A percentile compares a stretch with the other conserved stretches of the same genome.
phyloP scores from a whole-genome alignment of 2,113 vertebrate genomes.

The Columba livia region DNA sequence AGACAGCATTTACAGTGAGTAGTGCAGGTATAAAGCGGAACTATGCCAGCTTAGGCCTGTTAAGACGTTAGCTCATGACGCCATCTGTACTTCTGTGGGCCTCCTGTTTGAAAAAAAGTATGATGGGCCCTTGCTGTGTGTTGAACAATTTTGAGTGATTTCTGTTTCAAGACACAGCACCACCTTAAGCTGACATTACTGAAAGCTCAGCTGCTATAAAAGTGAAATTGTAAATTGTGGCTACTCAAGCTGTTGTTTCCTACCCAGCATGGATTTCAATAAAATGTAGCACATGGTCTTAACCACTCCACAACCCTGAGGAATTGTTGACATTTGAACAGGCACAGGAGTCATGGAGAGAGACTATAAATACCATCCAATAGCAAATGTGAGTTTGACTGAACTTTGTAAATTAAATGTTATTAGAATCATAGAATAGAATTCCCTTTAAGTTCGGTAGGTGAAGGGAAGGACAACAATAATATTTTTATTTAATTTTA shows the following conservation, averaged over 20 bases:
- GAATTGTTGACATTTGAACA: conserved; percentile 38
- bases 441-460: conserved; percentile 23
- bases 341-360: background rate
- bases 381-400: conserved; percentile 12
- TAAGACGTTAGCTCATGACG: background rate
- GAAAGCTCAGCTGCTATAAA: background rate
- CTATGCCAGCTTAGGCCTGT: background rate
- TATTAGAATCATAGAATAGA: background rate
- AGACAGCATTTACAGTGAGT: background rate
- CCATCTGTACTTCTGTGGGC: background rate
- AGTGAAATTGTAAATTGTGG: background rate
- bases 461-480: background rate
- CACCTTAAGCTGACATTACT: background rate
- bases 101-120: background rate
- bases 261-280: background rate
- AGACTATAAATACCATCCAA: conserved; percentile 6
- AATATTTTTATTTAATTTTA: conserved; percentile 35
- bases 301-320: background rate
- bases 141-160: background rate
- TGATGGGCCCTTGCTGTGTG: fast-evolving
- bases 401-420: conserved; percentile 52
- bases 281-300: background rate
- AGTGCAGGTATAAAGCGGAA: background rate
- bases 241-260: background rate
- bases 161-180: background rate